Conservation (phyloP, 2,888 invertebrate species). For the Drosophila paramelanica region DNA sequence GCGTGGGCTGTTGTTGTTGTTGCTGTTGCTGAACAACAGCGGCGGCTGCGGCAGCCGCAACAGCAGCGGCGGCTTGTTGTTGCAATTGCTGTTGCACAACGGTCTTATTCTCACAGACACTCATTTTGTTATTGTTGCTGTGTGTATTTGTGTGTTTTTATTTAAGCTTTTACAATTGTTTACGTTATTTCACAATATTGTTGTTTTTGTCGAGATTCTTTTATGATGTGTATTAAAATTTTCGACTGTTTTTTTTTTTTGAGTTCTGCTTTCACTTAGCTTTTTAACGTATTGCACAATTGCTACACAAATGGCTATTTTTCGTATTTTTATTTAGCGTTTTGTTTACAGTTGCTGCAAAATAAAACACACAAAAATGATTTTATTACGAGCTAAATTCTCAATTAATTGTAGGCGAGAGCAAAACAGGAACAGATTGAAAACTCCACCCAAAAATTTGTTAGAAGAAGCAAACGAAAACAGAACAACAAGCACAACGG, state of each 20-base stretch:
- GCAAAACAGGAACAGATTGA: constrained; percentile 60
- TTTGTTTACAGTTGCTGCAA: constrained; percentile 52
- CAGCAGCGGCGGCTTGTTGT: constrained; percentile 74
- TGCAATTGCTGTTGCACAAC: constrained; percentile 80
- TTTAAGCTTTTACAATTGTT: constrained; percentile 57
- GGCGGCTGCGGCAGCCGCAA: constrained; percentile 66
- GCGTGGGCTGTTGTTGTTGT: constrained; percentile 66
- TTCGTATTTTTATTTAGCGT: constrained; percentile 10
- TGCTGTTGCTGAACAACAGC: constrained; percentile 64
- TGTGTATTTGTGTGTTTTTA: constrained; percentile 34
- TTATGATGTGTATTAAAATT: constrained; percentile 47
- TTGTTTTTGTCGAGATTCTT: constrained; percentile 43
- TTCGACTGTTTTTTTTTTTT: constrained; percentile 47
- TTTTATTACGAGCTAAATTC: constrained; percentile 36
- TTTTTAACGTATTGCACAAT: constrained; percentile 69
- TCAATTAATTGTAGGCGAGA: constrained; percentile 40
- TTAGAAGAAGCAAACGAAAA: constrained; percentile 51
- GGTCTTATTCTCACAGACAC: constrained; percentile 85
- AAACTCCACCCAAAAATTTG: constrained; percentile 76
- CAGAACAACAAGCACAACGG: constrained; percentile 45
- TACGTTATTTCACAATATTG: constrained; percentile 54
- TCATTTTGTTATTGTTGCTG: constrained; percentile 72
- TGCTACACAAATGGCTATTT: constrained; percentile 49
- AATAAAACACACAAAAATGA: constrained; percentile 44
- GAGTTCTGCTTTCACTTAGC: constrained; percentile 34